Conservation (phyloP, 2,113 vertebrate species). For the Pangasianodon gigas region DNA sequence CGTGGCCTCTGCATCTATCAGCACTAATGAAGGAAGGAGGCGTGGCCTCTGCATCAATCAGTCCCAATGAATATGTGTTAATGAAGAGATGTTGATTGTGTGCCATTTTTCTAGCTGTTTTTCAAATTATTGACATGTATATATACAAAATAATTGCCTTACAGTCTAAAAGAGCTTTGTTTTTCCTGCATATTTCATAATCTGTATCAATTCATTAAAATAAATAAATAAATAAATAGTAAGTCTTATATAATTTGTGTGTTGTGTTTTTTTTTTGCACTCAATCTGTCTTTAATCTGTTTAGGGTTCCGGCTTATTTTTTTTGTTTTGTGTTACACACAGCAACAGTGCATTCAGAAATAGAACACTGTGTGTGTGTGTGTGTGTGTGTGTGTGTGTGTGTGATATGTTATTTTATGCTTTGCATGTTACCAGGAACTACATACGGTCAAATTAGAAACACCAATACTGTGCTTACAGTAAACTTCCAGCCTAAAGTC, state of each 20-base stretch:
- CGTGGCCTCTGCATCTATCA: background rate
- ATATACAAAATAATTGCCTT: background rate
- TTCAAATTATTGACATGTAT: background rate
- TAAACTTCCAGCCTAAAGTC: background rate
- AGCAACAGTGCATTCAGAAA: background rate
- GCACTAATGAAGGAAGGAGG: background rate
- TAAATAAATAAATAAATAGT: background rate
- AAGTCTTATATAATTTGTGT: background rate
- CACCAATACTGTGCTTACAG: background rate
- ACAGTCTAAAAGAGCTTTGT: background rate
- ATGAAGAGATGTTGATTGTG: background rate
- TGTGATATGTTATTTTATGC: background rate
- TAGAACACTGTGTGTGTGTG: conserved; percentile 7
- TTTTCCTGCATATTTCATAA: background rate
- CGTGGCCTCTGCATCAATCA: background rate
- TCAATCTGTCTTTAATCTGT: background rate
- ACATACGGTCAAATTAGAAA: background rate
- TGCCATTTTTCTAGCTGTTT: background rate
- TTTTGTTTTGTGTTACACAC: background rate
- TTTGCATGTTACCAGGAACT: conserved; percentile 3
- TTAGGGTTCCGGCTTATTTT: background rate
- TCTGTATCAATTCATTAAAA: background rate
- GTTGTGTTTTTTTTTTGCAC: background rate
- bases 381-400: background rate
- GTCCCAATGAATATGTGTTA: background rate